These are phyloP conservation scores for Phrynocephalus versicolor DNA, from an alignment of 2,113 vertebrate genomes.

Conservation along the genomic window DNA sequence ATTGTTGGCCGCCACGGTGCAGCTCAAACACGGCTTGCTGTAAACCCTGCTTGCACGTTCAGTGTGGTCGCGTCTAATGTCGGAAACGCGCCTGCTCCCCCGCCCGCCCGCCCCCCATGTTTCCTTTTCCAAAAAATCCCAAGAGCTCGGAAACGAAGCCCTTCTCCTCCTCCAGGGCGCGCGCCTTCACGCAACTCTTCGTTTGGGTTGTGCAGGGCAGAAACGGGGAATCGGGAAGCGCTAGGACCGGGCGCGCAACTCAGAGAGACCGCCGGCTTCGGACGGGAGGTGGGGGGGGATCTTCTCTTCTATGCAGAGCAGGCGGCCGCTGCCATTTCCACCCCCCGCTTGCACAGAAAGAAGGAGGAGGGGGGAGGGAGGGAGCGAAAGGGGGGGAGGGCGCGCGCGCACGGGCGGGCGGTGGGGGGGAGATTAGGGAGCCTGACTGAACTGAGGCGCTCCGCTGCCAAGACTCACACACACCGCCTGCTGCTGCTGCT, in stretches of 20 bases:
- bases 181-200: not conserved
- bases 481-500: slow-evolving; percentile 42
- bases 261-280: not conserved
- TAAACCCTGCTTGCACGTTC: no score
- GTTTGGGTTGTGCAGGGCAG: no score
- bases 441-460: slow-evolving; percentile 56
- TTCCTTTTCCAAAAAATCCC: no score
- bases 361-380: slow-evolving; percentile 11
- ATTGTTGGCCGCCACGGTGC: no score
- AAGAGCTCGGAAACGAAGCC: no score
- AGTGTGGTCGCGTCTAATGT: no score
- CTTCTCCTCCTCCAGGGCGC: no score
- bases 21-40: no score
- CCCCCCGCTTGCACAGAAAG: slow-evolving; percentile 45
- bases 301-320: slow-evolving; percentile 65
- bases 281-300: slow-evolving; percentile 37
- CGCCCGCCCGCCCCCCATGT: no score
- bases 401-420: not conserved
- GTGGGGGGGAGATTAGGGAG: slow-evolving; percentile 48
- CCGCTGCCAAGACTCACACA: slow-evolving; percentile 63
- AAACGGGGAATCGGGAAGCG: not conserved
- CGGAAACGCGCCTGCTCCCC: no score
- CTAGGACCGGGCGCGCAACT: slow-evolving; percentile 23
- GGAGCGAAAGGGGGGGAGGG: slow-evolving; percentile 20
- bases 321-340: slow-evolving; percentile 57